These are phyloP conservation scores for Pipa parva DNA, from an alignment of 2,113 vertebrate species.

Conservation along the genomic window DNA sequence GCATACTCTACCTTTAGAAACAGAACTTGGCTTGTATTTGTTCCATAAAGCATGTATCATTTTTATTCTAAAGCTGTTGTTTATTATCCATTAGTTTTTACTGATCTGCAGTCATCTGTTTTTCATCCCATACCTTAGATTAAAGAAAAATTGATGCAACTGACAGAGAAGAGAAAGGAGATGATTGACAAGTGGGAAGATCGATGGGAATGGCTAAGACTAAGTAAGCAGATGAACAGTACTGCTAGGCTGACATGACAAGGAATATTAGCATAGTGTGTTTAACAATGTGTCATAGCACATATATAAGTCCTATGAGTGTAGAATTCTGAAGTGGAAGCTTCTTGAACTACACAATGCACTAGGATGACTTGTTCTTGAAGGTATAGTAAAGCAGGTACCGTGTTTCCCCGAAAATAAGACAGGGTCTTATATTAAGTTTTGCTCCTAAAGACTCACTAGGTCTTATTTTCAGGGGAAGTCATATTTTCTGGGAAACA, in stretches of 20 bases:
- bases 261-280: too few relatives aligned
- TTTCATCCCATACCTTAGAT: slow-evolving; percentile 63
- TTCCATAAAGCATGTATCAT: neutral
- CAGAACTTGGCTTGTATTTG: neutral
- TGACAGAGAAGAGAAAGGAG: slow-evolving; percentile 96
- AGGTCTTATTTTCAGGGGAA: too few relatives aligned
- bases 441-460: too few relatives aligned
- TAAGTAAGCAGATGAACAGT: slow-evolving; percentile 71
- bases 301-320: too few relatives aligned
- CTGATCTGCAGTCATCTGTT: neutral
- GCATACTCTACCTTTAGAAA: neutral
- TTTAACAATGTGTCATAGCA: too few relatives aligned
- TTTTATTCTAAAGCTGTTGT: neutral
- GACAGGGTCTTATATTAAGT: too few relatives aligned
- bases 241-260: neutral
- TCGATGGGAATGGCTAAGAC: slow-evolving; percentile 95
- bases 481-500: too few relatives aligned
- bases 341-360: too few relatives aligned
- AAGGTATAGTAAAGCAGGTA: too few relatives aligned
- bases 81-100: neutral
- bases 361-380: too few relatives aligned
- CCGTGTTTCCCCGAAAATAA: too few relatives aligned
- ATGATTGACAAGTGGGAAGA: slow-evolving; percentile 99
- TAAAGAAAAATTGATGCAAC: slow-evolving; percentile 89
- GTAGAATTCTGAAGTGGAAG: neutral